Conservation (phyloP, 2,113 vertebrate species). For the Euleptes europaea region DNA sequence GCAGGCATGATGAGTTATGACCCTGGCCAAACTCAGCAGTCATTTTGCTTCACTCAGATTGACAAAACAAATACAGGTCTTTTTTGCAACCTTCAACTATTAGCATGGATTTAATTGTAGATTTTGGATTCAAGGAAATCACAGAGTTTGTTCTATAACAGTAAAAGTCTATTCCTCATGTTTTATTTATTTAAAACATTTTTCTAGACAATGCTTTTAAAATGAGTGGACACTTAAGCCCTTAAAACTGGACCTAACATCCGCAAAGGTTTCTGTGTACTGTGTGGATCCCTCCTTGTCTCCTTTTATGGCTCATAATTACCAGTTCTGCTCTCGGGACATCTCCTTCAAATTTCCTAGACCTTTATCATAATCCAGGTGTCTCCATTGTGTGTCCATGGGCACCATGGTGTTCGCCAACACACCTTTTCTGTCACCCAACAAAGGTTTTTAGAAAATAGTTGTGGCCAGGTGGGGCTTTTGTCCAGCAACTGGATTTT, state of each 20-base stretch:
- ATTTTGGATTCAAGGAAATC: background rate
- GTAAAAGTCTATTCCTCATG: background rate
- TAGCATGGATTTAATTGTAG: background rate
- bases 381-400: background rate
- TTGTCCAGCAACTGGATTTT: too few species aligned
- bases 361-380: background rate
- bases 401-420: too few species aligned
- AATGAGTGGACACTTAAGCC: background rate
- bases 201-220: background rate
- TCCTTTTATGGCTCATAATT: background rate
- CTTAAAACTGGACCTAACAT: background rate
- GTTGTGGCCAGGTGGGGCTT: too few species aligned
- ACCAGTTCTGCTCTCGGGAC: background rate
- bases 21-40: background rate
- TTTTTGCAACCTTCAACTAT: too few species aligned
- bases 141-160: background rate
- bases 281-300: background rate
- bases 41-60: background rate
- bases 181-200: too few species aligned
- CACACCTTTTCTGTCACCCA: too few species aligned
- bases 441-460: too few species aligned
- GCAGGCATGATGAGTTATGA: background rate
- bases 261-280: background rate
- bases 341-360: too few species aligned
- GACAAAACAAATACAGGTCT: too few species aligned